Base-by-base conservation (phyloP, 2,797 vertebrate genomes). In the Helicolenus hilgendorfi region DNA sequence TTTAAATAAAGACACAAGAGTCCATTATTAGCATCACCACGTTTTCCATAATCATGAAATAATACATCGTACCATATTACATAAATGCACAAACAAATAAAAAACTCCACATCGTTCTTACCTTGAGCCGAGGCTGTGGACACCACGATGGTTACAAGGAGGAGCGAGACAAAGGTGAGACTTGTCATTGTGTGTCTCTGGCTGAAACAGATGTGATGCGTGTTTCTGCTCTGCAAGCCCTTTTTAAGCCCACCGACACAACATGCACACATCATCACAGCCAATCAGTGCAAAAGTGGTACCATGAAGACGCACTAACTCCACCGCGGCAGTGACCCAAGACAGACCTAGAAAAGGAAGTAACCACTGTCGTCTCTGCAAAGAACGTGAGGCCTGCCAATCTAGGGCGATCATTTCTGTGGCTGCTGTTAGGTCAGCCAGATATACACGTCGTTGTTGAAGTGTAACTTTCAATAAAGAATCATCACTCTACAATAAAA, bases 111-210 rank as follows among this genome's bases (percentile, higher is more conserved):
- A 4, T 45, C 20, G 5, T 4, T 20, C 89, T 89, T 86, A 96
- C 96, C 95, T 84, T 88, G 73, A 15, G 90, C 83, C 4, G 81
- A 87, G 49, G 33, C 62, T 3, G 70, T 41, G 1, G 79, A 75
- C 64, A 91, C 26, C 80, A 91, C 24, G 11, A 86, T 2, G 6
- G 77, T 2, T 15, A 83, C 1, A 20, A 93, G 29, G 14, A 95
- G 36, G 60, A 95, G 68, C 0, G 38, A 69, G 71, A 90, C 49
- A 31, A 89, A 35, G 3, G 14, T 7, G 2, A 86, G 60, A 7
- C 55, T 22, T 63, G 41, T 83, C 96, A 96, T 96, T 20, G 36
- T 49, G 55, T 5, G 18, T 75, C 79, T 68, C 31, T 55, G 31
- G 14, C 27, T 74, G 0, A 49, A 60, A 29, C 72, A 69, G 49